phyloP scores from a whole-genome alignment of 2,113 vertebrate genomes.

The Rhabdornis inornatus region DNA sequence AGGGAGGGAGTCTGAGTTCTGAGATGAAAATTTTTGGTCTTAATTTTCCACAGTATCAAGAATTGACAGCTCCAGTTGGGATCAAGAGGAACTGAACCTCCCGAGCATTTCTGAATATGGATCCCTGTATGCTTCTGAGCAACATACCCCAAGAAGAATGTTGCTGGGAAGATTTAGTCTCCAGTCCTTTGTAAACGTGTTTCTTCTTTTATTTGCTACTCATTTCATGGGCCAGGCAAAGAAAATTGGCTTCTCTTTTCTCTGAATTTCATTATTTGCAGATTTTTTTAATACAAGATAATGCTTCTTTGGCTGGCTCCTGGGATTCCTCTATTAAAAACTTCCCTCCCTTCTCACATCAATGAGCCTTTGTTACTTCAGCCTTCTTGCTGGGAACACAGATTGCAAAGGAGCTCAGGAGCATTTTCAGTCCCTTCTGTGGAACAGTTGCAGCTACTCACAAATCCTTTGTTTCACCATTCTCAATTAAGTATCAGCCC shows the following conservation, averaged over 20 bases:
- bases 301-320: conserved; percentile 52
- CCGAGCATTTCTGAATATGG: not conserved
- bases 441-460: not conserved
- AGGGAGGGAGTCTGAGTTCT: not conserved
- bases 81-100: not conserved
- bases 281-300: conserved; percentile 63
- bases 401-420: conserved; percentile 7
- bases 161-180: conserved; percentile 23
- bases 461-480: not conserved
- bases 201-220: conserved; percentile 44
- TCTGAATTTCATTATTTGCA: conserved; percentile 65
- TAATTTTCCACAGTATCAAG: not conserved
- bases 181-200: not conserved
- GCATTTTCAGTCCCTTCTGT: not conserved
- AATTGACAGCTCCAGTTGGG: not conserved
- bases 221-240: conserved; percentile 36
- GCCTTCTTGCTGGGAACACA: conserved; percentile 25
- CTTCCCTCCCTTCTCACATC: conserved; percentile 55
- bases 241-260: conserved; percentile 39
- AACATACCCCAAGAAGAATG: not conserved
- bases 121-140: not conserved
- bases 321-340: conserved; percentile 61
- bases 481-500: not conserved
- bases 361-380: conserved; percentile 53
- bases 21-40: not conserved